Evolutionary conservation across 2,888 invertebrate genomes (phyloP).

Genomic region (Tenthredo notha): DNA sequence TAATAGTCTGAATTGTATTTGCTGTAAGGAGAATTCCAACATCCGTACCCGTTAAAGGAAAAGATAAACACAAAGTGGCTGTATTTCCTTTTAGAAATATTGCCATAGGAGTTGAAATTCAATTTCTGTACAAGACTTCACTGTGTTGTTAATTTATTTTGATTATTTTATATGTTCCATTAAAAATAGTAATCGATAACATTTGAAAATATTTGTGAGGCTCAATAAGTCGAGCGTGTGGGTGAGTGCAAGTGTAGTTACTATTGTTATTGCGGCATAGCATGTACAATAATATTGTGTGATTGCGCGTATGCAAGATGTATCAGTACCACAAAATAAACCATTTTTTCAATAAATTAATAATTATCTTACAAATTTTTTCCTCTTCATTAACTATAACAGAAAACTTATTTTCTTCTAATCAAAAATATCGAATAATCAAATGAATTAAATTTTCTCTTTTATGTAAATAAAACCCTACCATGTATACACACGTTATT

Average conservation of each 20-base stretch:
- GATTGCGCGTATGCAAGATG: conserved; percentile 67
- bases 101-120: conserved; percentile 48
- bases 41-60: conserved; percentile 54
- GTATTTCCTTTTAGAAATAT: conserved; percentile 53
- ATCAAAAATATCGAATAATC: conserved; percentile 6
- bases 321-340: conserved; percentile 72
- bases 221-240: conserved; percentile 47
- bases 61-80: conserved; percentile 50
- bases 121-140: conserved; percentile 57
- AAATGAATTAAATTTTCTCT: background rate
- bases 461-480: conserved; percentile 8
- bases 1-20: conserved; percentile 58
- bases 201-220: conserved; percentile 54
- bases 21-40: conserved; percentile 60
- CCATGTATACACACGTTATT: background rate
- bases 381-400: background rate
- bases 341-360: conserved; percentile 73
- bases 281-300: conserved; percentile 70
- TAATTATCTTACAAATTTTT: conserved; percentile 6
- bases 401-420: background rate
- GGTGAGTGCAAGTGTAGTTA: conserved; percentile 48
- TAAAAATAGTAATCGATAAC: conserved; percentile 66
- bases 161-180: conserved; percentile 74
- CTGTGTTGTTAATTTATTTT: conserved; percentile 74
- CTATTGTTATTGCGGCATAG: conserved; percentile 69